Base-by-base conservation (phyloP, 2,888 invertebrate genomes). In the Torymus aiolomorphi region DNA sequence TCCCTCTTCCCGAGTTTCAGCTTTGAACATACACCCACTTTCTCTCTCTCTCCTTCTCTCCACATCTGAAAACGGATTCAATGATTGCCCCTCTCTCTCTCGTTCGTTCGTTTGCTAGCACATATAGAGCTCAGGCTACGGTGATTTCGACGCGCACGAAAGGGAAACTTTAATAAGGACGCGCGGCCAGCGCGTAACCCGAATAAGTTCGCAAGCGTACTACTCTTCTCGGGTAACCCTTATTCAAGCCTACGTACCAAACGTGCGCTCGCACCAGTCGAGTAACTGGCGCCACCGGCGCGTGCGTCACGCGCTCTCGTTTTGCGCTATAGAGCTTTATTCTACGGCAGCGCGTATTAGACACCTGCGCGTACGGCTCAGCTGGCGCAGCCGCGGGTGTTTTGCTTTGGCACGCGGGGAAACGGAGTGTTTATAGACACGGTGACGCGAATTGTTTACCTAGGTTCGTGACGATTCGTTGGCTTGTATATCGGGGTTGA, bases 141-240 rank as follows among this genome's bases (percentile, higher is more conserved):
- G 56, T 56, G 56, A 73, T 63, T 73, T 73, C 18, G 73, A 31
- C 14, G 72, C 52, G 49, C 18, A 52, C 20, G 62, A 69, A 69
- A 42, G n/a, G 66, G 31, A 73, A 56, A 18, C 42, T 76, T 69
- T 76, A 54, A 69, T 62, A 76, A 76, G 54, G 54, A 18, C 51
- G 59, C 16, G 42, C 42, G 42, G 42, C 42, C 42, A 57, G 1
- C 49, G 42, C 42, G 76, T 62, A 76, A 76, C 69, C 69, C 11
- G 76, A 76, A 76, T 76, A 76, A 69, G 42, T 62, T 20, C 20
- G 16, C 11, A n/a, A 13, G 54, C 16, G 18, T 42, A n/a, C 57
- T 65, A 42, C 18, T 61, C 54, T 52, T 56, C 57, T 75, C 62
- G 69, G 69, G 69, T 76, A 69, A 62, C 76, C 69, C 62, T 69